Evolutionary conservation across 2,888 invertebrate genomes (phyloP), one percentile per base, ranked within the genome.

Genomic region (Sarcophaga carnaria): DNA sequence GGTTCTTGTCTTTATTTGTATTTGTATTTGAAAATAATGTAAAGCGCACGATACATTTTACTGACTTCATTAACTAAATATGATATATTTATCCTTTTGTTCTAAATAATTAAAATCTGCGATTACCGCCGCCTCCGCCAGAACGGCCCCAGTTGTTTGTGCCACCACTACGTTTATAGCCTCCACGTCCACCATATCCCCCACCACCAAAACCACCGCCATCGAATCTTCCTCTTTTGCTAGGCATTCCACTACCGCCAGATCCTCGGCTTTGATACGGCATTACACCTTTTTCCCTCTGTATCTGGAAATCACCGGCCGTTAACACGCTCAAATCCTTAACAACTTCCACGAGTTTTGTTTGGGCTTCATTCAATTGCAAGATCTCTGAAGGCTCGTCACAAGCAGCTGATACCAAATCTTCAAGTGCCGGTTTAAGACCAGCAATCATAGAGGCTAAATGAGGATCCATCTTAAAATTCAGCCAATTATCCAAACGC

Each of bases 401-500:
- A 3, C 98, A 96, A 0, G 97, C 96, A 81, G 96, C 94, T 11
- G 97, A 95, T 4, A 99, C 96, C 2, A 99, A 94, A 88, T 96
- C 95, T 94, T 99, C 99, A 8, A 99, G 92, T 3, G 97, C 97
- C 0, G 99, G 98, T 49, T 99, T 95, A 8, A 99, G 94, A 2
- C 98, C 97, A 0, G 97, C 96, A 78, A 99, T 95, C 59, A 96
- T 94, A 0, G 98, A 96, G 0, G 99, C 99, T 11, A 96, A 93
- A 60, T 94, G 92, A 0, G 97, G 96, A 80, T 96, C 95, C 96
- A 99, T 98, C 17, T 96, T 95, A 84, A 99, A 94, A 93, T 97
- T 98, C 71, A 99, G 95, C 99, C 99, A 99, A 92, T 97, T 97
- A 94, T 99, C 99, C 3, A 99, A 93, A 0, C 97, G 95, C 2